phyloP scores from a whole-genome alignment of 2,113 vertebrate species.

The Phycodurus eques region DNA sequence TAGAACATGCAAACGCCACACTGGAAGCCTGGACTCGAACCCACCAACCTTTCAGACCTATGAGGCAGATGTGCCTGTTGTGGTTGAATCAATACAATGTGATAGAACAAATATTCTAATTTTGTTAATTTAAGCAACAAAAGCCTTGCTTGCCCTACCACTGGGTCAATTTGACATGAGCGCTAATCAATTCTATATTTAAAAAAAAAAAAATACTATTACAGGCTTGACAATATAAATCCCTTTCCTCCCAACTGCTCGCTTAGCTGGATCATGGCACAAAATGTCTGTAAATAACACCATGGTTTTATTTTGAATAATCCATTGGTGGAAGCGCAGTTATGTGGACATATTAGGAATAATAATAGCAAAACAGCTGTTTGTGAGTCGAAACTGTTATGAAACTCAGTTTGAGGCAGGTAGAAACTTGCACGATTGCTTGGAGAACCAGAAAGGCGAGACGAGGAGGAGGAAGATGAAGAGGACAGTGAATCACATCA shows the following conservation, averaged over 20 bases:
- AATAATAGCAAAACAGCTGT: slow-evolving; percentile 15
- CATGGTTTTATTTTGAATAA: neutral
- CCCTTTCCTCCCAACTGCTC: neutral
- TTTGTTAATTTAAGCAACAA: no score
- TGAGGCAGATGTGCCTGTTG: no score
- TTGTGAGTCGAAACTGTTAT: slow-evolving; percentile 66
- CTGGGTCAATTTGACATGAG: no score
- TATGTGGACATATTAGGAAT: neutral
- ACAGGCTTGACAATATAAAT: neutral
- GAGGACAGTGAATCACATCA: slow-evolving; percentile 9
- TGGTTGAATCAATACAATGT: no score
- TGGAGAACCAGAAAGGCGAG: slow-evolving; percentile 69
- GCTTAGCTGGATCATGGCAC: neutral
- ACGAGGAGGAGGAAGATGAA: slow-evolving; percentile 14
- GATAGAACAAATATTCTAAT: no score
- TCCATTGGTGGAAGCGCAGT: no score
- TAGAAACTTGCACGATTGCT: slow-evolving; percentile 66
- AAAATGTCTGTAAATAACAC: neutral
- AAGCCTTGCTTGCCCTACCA: no score
- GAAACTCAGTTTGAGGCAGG: slow-evolving; percentile 60
- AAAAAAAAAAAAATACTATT: neutral
- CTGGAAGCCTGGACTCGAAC: no score
- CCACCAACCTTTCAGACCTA: no score
- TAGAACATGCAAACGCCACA: no score
- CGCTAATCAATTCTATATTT: no score